Conservation (phyloP, 1,140 invertebrate genomes). For the Oreohelix idahoensis region DNA sequence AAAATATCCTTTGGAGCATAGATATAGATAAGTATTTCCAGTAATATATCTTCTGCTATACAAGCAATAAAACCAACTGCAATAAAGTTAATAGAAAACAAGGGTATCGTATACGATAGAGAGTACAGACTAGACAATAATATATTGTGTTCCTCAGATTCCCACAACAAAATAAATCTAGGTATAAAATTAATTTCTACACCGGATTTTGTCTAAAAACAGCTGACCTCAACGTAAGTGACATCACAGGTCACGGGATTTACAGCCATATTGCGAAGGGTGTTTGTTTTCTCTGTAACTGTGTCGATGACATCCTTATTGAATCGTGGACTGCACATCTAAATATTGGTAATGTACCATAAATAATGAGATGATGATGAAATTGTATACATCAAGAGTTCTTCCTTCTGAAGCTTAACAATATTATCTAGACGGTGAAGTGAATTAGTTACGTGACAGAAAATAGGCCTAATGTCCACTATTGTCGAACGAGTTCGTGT, state of each 20-base stretch:
- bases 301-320: not conserved
- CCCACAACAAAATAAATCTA: no score
- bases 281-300: slow-evolving; percentile 36
- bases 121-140: no score
- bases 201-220: not conserved
- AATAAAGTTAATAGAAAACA: no score
- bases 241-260: slow-evolving; percentile 61
- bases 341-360: not conserved
- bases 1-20: no score
- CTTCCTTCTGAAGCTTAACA: not conserved
- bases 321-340: not conserved
- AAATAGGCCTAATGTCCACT: no score
- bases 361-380: not conserved
- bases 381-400: not conserved
- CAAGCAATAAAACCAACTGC: no score
- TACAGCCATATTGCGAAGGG: slow-evolving; percentile 58
- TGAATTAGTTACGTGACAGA: no score
- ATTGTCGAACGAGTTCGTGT: no score
- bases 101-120: no score
- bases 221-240: slow-evolving; percentile 42
- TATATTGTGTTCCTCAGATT: no score
- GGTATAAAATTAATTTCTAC: not conserved
- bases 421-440: not conserved
- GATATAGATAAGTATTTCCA: no score
- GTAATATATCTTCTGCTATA: no score